phyloP scores from a whole-genome alignment of 2,797 vertebrate species.

The Simalia tracyae region DNA sequence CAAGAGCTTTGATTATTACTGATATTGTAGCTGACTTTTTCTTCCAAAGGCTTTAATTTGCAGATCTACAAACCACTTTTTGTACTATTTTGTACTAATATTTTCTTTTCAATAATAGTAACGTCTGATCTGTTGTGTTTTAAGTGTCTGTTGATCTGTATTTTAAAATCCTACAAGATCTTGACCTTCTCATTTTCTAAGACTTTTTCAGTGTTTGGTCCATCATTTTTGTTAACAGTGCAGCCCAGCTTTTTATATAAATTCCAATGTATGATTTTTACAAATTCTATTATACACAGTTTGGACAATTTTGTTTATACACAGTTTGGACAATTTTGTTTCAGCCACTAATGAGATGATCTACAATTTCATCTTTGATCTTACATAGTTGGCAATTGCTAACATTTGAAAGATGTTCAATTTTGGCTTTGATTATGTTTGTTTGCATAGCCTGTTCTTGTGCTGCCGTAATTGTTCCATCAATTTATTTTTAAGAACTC shows the following conservation, averaged over 20 bases:
- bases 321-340: not conserved
- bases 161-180: not conserved
- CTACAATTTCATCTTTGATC: not conserved
- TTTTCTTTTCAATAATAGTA: not conserved
- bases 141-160: not conserved
- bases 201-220: not conserved
- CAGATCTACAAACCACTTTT: too few relatives aligned
- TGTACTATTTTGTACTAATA: too few relatives aligned
- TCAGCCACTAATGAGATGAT: not conserved
- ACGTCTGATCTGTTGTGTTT: not conserved
- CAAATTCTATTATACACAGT: not conserved
- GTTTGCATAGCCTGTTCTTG: not conserved
- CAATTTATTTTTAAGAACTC: not conserved
- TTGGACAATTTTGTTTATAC: not conserved
- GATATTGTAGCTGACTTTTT: not conserved
- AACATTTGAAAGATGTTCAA: not conserved
- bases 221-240: not conserved
- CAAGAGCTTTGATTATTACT: not conserved
- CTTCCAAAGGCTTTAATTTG: not conserved
- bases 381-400: not conserved
- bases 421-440: not conserved
- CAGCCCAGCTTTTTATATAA: not conserved
- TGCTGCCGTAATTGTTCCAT: not conserved
- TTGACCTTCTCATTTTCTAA: not conserved
- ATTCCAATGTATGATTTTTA: not conserved